phyloP scores from a whole-genome alignment of 2,797 vertebrate species.

The Argyrosomus regius region DNA sequence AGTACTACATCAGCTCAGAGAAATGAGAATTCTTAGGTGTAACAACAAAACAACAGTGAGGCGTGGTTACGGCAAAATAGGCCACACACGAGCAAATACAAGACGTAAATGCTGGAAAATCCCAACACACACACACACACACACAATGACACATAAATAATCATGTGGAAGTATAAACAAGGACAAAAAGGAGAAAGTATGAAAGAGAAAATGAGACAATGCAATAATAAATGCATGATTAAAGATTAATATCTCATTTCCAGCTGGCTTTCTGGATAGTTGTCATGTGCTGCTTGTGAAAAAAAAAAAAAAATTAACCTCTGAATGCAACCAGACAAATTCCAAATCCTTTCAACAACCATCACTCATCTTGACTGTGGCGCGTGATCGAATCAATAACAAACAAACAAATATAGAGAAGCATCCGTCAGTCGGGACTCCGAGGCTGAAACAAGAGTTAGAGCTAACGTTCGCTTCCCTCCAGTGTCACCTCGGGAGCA shows the following conservation, averaged over 20 bases:
- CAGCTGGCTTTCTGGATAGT: neutral
- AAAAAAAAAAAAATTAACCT: neutral
- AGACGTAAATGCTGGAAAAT: slow-evolving; percentile 24
- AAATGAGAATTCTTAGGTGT: slow-evolving; percentile 55
- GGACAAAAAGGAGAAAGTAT: neutral
- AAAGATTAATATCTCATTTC: slow-evolving; percentile 1
- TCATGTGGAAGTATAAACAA: neutral
- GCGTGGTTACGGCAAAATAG: neutral
- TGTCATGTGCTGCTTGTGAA: neutral
- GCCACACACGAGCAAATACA: slow-evolving; percentile 31
- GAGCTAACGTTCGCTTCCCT: slow-evolving; percentile 29
- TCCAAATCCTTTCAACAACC: slow-evolving; percentile 33
- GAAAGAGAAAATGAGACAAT: neutral
- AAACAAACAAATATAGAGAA: slow-evolving; percentile 27
- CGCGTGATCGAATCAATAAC: slow-evolving; percentile 42
- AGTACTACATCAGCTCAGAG: slow-evolving; percentile 50
- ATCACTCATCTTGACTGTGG: slow-evolving; percentile 36
- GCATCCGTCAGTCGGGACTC: slow-evolving; percentile 28
- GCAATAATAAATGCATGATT: neutral
- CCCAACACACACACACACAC: neutral
- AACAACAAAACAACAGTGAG: slow-evolving; percentile 45
- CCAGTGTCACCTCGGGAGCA: slow-evolving; percentile 23
- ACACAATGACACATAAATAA: neutral
- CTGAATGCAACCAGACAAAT: neutral
- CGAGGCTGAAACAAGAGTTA: slow-evolving; percentile 18